phyloP scores from a whole-genome alignment of 2,888 invertebrate species.

The Cremastobaeus sp. region DNA sequence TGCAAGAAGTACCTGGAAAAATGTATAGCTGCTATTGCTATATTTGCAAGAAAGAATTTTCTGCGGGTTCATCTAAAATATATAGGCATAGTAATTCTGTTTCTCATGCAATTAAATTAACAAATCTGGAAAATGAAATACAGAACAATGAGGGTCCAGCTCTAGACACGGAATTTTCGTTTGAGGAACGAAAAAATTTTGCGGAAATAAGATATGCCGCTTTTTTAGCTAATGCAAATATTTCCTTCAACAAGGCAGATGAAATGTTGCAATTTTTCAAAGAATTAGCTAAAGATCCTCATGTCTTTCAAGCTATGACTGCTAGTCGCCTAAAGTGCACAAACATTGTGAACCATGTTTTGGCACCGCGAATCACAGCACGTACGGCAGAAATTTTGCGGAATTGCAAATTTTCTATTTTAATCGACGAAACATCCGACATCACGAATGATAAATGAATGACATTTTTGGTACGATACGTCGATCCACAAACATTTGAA shows the following conservation, averaged over 20 bases:
- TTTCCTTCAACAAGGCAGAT: no score
- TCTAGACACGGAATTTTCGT: neutral
- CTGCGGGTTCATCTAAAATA: no score
- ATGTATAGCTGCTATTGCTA: no score
- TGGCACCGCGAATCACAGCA: neutral
- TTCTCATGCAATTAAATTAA: no score
- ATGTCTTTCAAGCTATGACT: constrained; percentile 13
- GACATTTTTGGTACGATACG: constrained; percentile 5
- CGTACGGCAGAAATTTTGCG: neutral
- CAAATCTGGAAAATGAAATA: no score
- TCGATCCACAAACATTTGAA: constrained; percentile 11
- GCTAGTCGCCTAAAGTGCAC: neutral
- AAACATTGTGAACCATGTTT: neutral
- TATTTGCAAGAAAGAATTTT: no score
- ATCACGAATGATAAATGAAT: neutral
- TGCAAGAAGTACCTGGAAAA: no score
- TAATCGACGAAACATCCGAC: constrained; percentile 5
- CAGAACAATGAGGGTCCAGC: no score
- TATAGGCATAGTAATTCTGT: no score
- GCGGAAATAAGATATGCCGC: constrained; percentile 46
- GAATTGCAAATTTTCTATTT: constrained; percentile 1
- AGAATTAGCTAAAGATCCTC: constrained; percentile 35
- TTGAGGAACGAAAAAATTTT: constrained; percentile 26
- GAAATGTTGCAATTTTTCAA: constrained; percentile 42
- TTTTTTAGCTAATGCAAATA: constrained; percentile 40